These are phyloP conservation scores for Leucophora obtusa DNA, from an alignment of 2,888 invertebrate species.

Conservation along the genomic window DNA sequence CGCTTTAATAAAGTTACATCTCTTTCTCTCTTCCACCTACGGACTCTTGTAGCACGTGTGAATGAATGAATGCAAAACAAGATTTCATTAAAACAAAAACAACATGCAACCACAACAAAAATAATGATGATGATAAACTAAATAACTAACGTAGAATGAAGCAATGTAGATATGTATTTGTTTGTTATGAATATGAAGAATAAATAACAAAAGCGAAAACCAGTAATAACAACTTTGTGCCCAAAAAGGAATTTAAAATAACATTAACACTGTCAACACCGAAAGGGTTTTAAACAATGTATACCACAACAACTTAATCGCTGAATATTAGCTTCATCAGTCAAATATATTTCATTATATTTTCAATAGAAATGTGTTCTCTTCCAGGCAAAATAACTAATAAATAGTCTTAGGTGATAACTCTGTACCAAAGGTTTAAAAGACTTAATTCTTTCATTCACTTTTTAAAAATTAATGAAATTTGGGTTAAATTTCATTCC, in stretches of 20 bases:
- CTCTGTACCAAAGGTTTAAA: too few species aligned
- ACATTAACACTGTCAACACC: background rate
- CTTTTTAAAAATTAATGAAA: too few species aligned
- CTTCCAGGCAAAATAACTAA: too few species aligned
- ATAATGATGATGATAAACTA: constrained; percentile 5
- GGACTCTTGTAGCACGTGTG: constrained; percentile 35
- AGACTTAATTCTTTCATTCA: too few species aligned
- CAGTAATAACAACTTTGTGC: background rate
- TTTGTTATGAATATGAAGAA: constrained; percentile 34
- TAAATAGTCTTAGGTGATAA: too few species aligned
- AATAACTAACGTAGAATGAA: constrained; percentile 26
- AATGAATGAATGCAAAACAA: too few species aligned
- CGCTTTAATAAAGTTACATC: constrained; percentile 8
- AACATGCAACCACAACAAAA: constrained; percentile 1
- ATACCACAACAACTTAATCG: too few species aligned
- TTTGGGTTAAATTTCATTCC: too few species aligned
- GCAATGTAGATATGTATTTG: constrained; percentile 8
- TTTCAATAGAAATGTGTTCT: too few species aligned
- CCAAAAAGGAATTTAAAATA: constrained; percentile 2
- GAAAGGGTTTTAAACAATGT: background rate
- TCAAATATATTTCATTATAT: too few species aligned
- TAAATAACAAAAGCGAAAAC: constrained; percentile 11
- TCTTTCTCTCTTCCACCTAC: constrained; percentile 24
- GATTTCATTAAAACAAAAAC: too few species aligned
- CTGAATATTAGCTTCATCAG: too few species aligned